phyloP scores from a whole-genome alignment of 2,797 vertebrate genomes.

The Tachyglossus aculeatus region DNA sequence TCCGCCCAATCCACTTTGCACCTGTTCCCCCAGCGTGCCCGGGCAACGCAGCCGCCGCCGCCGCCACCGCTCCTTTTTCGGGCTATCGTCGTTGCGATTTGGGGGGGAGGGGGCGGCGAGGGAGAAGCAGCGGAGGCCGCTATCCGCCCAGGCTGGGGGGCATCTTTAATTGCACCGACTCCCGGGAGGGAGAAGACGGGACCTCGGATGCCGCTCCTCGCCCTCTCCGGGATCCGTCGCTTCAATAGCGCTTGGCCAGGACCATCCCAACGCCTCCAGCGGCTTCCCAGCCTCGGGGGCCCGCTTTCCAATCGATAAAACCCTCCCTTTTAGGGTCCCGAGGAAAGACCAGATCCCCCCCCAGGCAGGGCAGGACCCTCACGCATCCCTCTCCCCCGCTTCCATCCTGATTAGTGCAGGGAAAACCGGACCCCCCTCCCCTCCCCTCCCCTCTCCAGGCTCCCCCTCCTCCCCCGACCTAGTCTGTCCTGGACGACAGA shows the following conservation, averaged over 20 bases:
- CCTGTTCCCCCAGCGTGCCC: slow-evolving; percentile 79
- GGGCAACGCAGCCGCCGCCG: slow-evolving; percentile 65
- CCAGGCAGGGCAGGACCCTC: too few species aligned
- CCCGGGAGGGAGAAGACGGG: slow-evolving; percentile 48
- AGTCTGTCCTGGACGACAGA: slow-evolving; percentile 60
- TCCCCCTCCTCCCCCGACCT: slow-evolving; percentile 42
- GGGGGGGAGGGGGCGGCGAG: slow-evolving; percentile 36
- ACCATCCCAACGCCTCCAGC: slow-evolving; percentile 73
- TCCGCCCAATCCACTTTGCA: slow-evolving; percentile 72
- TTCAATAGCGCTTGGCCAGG: slow-evolving; percentile 65
- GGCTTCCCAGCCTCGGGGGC: slow-evolving; percentile 59
- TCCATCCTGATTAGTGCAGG: slow-evolving; percentile 65
- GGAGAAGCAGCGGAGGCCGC: slow-evolving; percentile 47
- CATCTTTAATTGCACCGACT: slow-evolving; percentile 29
- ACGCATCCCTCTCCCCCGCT: slow-evolving; percentile 43
- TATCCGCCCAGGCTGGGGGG: slow-evolving; percentile 26
- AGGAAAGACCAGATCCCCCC: too few species aligned
- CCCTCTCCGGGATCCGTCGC: slow-evolving; percentile 66
- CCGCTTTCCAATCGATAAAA: slow-evolving; percentile 71
- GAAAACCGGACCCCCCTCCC: slow-evolving; percentile 48
- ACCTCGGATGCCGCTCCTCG: slow-evolving; percentile 63
- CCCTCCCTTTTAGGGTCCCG: slow-evolving; percentile 55
- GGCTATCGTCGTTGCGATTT: not conserved
- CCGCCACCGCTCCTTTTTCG: slow-evolving; percentile 55
- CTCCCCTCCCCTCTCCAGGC: slow-evolving; percentile 49